A percentile compares a stretch with the other conserved stretches of the same genome.
phyloP scores from a whole-genome alignment of 1,140 invertebrate genomes.

The Tetranychus cinnabarinus region DNA sequence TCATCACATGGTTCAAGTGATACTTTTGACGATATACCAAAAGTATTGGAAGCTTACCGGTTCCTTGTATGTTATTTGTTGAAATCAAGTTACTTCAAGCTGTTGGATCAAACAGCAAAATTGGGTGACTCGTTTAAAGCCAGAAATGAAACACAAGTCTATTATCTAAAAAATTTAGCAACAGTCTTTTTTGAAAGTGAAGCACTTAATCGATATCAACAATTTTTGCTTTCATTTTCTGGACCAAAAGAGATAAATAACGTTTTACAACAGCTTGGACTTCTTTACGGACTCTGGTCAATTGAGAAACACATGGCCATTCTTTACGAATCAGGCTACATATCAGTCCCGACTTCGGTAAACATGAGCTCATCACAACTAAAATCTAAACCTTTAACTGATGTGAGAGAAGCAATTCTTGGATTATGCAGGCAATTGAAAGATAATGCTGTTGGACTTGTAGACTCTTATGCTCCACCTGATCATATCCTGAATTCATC shows the following conservation, averaged over 20 bases:
- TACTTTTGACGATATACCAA: constrained; percentile 25
- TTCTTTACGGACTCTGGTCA: constrained; percentile 16
- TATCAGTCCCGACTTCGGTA: constrained; percentile 16
- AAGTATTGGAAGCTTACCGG: constrained; percentile 41
- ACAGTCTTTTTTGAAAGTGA: constrained; percentile 41
- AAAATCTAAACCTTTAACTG: background rate
- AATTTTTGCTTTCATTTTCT: background rate
- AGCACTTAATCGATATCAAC: background rate
- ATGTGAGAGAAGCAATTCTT: constrained; percentile 28
- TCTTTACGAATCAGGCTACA: constrained; percentile 14
- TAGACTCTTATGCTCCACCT: constrained; percentile 59
- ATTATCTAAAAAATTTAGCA: constrained; percentile 43
- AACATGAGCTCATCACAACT: too few relatives aligned
- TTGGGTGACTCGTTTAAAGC: constrained; percentile 44
- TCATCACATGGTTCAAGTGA: constrained; percentile 9
- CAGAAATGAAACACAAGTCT: constrained; percentile 59
- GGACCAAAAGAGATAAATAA: constrained; percentile 2
- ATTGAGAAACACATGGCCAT: constrained; percentile 12
- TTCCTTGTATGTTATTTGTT: constrained; percentile 56
- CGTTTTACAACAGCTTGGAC: constrained; percentile 10
- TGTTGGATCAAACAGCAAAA: constrained; percentile 23
- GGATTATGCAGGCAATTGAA: constrained; percentile 35
- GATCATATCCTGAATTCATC: constrained; percentile 62
- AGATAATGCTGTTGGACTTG: constrained; percentile 46
- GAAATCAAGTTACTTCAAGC: constrained; percentile 33